Evolutionary conservation across 2,888 invertebrate genomes (phyloP).

Genomic region (Blomia tropicalis): DNA sequence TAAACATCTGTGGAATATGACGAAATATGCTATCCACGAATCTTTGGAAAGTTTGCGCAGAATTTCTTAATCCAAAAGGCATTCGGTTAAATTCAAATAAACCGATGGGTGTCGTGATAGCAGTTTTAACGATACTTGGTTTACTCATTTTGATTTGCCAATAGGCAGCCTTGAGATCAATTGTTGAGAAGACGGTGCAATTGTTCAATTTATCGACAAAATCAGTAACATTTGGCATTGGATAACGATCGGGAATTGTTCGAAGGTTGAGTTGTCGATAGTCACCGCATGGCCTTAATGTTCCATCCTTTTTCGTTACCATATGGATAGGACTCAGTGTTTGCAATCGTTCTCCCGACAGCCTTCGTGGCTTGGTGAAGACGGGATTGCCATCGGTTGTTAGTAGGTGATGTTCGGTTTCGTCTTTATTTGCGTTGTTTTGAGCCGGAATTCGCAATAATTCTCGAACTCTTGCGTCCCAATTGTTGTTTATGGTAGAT

Average conservation of each 20-base stretch:
- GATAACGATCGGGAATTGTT: conserved; percentile 35
- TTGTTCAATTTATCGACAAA: conserved; percentile 31
- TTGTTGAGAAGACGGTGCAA: conserved; percentile 29
- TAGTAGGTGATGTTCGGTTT: conserved; percentile 31
- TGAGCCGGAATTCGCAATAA: neutral
- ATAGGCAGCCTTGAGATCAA: conserved; percentile 32
- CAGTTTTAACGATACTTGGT: neutral
- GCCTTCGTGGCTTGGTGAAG: conserved; percentile 31
- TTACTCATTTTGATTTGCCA: conserved; percentile 34
- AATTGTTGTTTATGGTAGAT: neutral
- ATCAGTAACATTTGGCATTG: conserved; percentile 35
- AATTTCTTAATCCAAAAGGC: neutral
- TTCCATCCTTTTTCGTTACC: neutral
- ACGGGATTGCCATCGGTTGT: conserved; percentile 33
- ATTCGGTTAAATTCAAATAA: neutral
- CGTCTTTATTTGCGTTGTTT: neutral
- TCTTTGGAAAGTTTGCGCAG: neutral
- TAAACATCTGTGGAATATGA: neutral
- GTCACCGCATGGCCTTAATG: conserved; percentile 35
- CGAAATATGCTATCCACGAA: neutral
- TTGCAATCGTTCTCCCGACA: conserved; percentile 33
- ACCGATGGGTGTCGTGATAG: neutral
- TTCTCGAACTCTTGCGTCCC: neutral
- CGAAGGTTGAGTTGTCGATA: conserved; percentile 34
- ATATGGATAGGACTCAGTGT: conserved; percentile 29